A percentile compares a stretch with the other conserved stretches of the same genome.
Evolutionary conservation across 2,888 invertebrate species (phyloP).

Genomic region (Bugula neritina): DNA sequence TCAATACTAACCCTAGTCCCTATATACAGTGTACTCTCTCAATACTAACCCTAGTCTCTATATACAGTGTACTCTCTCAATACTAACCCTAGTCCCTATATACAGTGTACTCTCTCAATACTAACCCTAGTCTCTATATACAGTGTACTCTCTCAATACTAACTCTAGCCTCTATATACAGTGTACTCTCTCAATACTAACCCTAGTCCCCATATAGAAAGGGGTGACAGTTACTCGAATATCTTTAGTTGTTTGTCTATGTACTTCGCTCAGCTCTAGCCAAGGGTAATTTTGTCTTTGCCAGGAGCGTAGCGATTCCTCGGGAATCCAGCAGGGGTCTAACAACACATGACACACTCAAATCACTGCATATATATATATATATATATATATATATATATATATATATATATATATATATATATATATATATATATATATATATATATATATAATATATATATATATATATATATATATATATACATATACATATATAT

Average conservation of each 20-base stretch:
- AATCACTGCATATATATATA: too few relatives aligned
- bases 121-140: not conserved
- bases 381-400: too few relatives aligned
- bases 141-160: not conserved
- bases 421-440: too few relatives aligned
- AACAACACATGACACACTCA: too few relatives aligned
- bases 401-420: too few relatives aligned
- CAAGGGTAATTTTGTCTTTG: slow-evolving; percentile 96
- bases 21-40: not conserved
- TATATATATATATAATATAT: too few relatives aligned
- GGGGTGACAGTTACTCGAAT: slow-evolving; percentile 95
- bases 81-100: not conserved
- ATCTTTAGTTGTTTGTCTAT: slow-evolving; percentile 92
- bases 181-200: slow-evolving; percentile 29
- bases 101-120: not conserved
- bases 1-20: not conserved
- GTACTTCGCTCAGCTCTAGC: slow-evolving; percentile 91
- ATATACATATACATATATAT: too few relatives aligned
- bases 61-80: not conserved
- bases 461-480: too few relatives aligned
- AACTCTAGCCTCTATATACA: not conserved
- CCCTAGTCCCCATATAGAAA: slow-evolving; percentile 62
- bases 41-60: not conserved
- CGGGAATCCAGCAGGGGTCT: slow-evolving; percentile 66
- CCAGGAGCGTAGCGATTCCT: slow-evolving; percentile 88